phyloP scores from a whole-genome alignment of 2,888 invertebrate genomes.

The Agrenia bidenticulata region DNA sequence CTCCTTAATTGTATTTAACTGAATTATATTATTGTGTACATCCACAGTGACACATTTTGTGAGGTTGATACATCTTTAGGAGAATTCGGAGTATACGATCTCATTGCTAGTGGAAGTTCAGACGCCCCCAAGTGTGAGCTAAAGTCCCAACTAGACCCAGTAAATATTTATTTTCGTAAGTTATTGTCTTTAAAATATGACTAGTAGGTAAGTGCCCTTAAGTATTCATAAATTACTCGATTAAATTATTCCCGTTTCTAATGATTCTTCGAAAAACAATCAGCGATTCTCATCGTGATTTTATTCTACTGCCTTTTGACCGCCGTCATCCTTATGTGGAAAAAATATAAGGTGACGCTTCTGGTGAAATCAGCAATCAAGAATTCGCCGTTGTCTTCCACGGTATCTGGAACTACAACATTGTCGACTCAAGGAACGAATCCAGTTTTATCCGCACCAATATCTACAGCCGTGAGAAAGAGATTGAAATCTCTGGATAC shows the following conservation, averaged over 20 bases:
- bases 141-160: slow-evolving; percentile 61
- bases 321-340: neutral
- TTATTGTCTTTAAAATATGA: no score
- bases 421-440: no score
- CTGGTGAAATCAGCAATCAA: neutral
- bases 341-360: neutral
- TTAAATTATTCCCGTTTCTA: no score
- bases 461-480: neutral
- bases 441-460: no score
- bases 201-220: no score
- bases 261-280: no score
- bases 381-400: neutral
- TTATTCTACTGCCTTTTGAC: neutral
- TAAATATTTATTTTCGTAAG: slow-evolving; percentile 72
- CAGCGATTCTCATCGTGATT: neutral
- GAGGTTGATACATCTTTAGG: slow-evolving; percentile 33
- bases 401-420: no score
- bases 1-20: no score
- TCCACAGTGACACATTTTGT: slow-evolving; percentile 24
- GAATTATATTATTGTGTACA: no score
- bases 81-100: slow-evolving; percentile 51
- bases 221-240: no score
- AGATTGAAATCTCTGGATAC: slow-evolving; percentile 54
- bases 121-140: slow-evolving; percentile 14
- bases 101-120: slow-evolving; percentile 23